phyloP scores from a whole-genome alignment of 1,140 invertebrate species.

The Ceratosolen solmsi region DNA sequence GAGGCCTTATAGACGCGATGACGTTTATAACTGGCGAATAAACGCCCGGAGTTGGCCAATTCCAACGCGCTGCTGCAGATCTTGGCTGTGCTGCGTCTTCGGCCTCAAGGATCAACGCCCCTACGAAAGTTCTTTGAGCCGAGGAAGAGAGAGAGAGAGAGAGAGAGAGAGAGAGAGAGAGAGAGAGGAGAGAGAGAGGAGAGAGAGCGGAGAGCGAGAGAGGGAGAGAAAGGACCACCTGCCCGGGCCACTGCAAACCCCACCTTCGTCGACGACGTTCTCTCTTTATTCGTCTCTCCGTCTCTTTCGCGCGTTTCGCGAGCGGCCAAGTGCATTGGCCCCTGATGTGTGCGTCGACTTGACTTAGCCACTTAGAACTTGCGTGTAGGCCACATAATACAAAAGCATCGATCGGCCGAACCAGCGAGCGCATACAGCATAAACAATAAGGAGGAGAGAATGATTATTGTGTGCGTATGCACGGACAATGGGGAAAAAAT shows the following conservation, averaged over 20 bases:
- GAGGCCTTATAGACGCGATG: neutral
- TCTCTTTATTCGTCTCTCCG: conserved; percentile 50
- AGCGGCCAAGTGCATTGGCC: conserved; percentile 70
- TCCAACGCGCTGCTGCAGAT: conserved; percentile 48
- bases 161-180: conserved; percentile 29
- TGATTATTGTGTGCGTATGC: neutral
- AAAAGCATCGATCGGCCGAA: conserved; percentile 34
- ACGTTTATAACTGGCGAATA: conserved; percentile 23
- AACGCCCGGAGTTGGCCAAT: conserved; percentile 16
- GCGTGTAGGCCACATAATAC: conserved; percentile 43
- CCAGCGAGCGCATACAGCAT: neutral
- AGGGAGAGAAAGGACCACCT: conserved; percentile 71
- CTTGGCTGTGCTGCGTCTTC: conserved; percentile 56
- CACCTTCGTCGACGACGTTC: conserved; percentile 58
- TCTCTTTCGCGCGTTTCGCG: conserved; percentile 31
- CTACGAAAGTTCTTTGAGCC: conserved; percentile 73
- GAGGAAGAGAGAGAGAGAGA: conserved; percentile 53
- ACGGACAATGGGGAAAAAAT: neutral
- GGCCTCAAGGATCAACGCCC: conserved; percentile 71
- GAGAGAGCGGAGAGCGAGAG: neutral
- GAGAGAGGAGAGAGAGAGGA: conserved; percentile 30
- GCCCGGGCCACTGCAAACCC: conserved; percentile 65
- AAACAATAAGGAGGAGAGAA: conserved; percentile 16
- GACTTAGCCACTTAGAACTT: conserved; percentile 67
- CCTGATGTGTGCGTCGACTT: conserved; percentile 61